These are phyloP conservation scores for Pipistrellus kuhlii DNA, from an alignment of 2,797 vertebrate species.

Conservation along the genomic window DNA sequence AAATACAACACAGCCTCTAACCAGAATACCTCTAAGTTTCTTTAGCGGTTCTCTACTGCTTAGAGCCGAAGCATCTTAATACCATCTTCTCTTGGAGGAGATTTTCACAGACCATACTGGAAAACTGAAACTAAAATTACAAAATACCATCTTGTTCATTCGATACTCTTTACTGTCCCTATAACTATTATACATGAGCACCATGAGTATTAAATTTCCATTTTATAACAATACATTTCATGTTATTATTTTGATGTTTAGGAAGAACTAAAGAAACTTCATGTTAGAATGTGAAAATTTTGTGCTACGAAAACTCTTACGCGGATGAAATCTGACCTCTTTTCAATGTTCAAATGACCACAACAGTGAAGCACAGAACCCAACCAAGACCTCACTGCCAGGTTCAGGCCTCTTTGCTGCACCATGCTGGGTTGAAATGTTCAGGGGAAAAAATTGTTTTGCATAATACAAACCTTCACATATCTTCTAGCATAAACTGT, in stretches of 20 bases:
- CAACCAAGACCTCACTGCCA: neutral
- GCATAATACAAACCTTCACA: neutral
- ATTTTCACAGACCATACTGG: neutral
- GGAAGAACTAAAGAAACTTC: constrained; percentile 3
- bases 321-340: neutral
- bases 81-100: neutral
- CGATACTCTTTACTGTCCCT: neutral
- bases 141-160: neutral
- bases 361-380: neutral
- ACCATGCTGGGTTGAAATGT: neutral
- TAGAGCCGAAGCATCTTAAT: constrained; percentile 2
- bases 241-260: neutral
- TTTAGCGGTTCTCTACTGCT: neutral
- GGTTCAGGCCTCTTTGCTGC: neutral
- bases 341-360: neutral
- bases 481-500: neutral
- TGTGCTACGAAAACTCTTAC: neutral
- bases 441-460: neutral
- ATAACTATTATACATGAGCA: neutral
- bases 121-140: constrained; percentile 2
- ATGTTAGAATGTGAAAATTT: neutral
- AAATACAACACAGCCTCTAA: neutral
- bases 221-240: constrained; percentile 37
- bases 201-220: constrained; percentile 2
- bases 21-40: neutral